Conservation (phyloP, 2,797 vertebrate species). For the Sebastes diaconus region DNA sequence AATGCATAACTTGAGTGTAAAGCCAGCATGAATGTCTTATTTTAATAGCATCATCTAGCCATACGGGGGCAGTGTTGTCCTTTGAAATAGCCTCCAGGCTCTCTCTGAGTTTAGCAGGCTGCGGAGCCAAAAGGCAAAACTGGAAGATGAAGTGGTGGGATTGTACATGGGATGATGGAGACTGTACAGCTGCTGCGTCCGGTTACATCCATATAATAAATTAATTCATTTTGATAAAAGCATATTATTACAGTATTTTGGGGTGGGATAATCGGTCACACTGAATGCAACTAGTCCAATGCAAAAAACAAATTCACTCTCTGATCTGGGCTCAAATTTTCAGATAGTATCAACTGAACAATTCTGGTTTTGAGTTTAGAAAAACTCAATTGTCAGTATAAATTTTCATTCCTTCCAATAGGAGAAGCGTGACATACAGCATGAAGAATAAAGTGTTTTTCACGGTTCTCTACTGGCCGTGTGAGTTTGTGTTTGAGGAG, state of each 20-base stretch:
- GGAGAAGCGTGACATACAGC: neutral
- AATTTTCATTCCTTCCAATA: neutral
- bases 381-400: neutral
- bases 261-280: neutral
- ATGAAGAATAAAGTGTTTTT: neutral
- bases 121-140: neutral
- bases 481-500: constrained; percentile 69
- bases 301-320: neutral
- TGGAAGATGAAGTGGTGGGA: neutral
- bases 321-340: neutral
- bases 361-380: neutral
- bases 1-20: neutral
- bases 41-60: constrained; percentile 44
- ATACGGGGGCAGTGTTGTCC: constrained; percentile 81
- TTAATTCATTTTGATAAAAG: neutral
- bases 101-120: neutral
- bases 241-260: neutral
- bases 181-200: neutral
- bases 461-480: neutral
- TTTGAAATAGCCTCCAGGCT: constrained; percentile 36
- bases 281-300: neutral
- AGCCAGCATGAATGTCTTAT: neutral
- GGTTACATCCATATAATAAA: neutral
- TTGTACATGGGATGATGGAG: neutral
- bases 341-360: neutral